Evolutionary conservation across 2,113 vertebrate species (phyloP).

Genomic region (Amblyopsis rosae): DNA sequence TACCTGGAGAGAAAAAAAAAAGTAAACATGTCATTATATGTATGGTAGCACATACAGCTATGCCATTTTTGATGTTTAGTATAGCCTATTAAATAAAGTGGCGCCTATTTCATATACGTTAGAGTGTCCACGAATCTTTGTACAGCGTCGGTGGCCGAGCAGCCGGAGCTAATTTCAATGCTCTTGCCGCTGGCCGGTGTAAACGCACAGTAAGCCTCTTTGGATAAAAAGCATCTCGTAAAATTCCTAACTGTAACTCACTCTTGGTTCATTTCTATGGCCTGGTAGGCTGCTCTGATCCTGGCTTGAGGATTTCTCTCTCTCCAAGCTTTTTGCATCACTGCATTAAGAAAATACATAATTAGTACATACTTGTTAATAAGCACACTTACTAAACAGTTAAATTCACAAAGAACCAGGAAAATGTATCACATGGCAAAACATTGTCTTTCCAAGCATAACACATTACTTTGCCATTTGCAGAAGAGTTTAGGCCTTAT

Average conservation of each 20-base stretch:
- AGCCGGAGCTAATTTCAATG: no score
- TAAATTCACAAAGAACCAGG: neutral
- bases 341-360: constrained; percentile 70
- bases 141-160: no score
- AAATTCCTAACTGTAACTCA: constrained; percentile 72
- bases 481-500: neutral
- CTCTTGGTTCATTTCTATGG: constrained; percentile 95
- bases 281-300: constrained; percentile 95
- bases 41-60: no score
- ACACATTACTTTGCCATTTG: neutral
- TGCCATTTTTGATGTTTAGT: no score
- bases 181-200: no score
- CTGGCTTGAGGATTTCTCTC: constrained; percentile 96
- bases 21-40: no score
- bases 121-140: no score
- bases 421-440: neutral
- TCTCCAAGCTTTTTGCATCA: constrained; percentile 98
- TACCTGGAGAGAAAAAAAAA: no score
- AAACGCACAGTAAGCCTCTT: no score
- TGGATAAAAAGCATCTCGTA: no score
- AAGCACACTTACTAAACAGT: neutral
- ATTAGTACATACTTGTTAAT: neutral
- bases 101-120: no score
- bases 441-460: neutral
- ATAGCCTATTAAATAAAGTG: no score